Evolutionary conservation across 2,888 invertebrate species (phyloP), one percentile per base, ranked within the genome.

Genomic region (Chesias legatella): DNA sequence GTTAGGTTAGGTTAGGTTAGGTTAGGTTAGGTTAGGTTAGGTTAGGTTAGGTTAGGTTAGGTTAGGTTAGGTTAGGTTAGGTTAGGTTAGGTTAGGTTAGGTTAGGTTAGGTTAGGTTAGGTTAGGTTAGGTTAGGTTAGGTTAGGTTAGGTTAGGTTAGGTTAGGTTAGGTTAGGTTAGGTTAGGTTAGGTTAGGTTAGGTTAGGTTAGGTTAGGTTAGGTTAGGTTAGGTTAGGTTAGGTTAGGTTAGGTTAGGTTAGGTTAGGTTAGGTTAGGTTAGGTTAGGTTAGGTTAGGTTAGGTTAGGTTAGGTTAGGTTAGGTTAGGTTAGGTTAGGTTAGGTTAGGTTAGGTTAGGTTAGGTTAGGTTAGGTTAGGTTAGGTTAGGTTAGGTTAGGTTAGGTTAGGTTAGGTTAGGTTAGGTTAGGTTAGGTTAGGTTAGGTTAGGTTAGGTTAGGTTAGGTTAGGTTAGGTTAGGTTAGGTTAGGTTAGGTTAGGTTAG

Each of bases 341-440:
- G 21, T 21, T 21, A 31, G 17, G 21, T 31, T 17, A 23, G 34
- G 20, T 23, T 31, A 26, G 33, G 33, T 32, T 31, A 11, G 33
- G 37, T 33, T 36, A 28, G 32, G 49, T 51, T 51, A 47, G 48
- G 48, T 53, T 49, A 47, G 44, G 50, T 50, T 50, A 43, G 43
- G 45, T 48, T 48, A 48, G 46, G 53, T 49, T 43, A 43, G 48
- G 43, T 43, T 47, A 47, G 28, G 27, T 27, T 11, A 27, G 43
- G 45, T 50, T 47, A 48, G 43, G 45, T 48, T 43, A 43, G 48
- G 50, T 50, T 50, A 43, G 50, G 53, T 48, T 53, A 48, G 51
- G 51, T 51, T 51, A 48, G 51, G 51, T 46, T 52, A 46, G 48
- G 51, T 48, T 52, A 50, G 53, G 53, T 51, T 53, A 44, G 50